Evolutionary conservation across 2,888 invertebrate genomes (phyloP).

Genomic region (Busseola fusca): DNA sequence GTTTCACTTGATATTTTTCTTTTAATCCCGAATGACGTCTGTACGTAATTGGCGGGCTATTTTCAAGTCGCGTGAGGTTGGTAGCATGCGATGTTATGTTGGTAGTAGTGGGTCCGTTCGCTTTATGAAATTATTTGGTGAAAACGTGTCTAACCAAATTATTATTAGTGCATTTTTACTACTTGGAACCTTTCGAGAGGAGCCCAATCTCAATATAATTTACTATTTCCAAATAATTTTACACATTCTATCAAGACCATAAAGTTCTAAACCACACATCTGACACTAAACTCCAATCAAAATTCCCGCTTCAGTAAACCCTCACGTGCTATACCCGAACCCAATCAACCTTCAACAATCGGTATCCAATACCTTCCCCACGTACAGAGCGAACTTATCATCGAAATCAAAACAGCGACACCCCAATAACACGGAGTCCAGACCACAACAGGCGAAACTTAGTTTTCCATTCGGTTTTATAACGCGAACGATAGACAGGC

Average conservation of each 20-base stretch:
- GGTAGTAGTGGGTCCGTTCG: slow-evolving; percentile 30
- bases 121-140: slow-evolving; percentile 16
- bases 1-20: slow-evolving; percentile 71
- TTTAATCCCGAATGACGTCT: slow-evolving; percentile 79
- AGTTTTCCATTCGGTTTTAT: slow-evolving; percentile 84
- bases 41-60: slow-evolving; percentile 66
- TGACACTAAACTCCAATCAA: slow-evolving; percentile 36
- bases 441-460: slow-evolving; percentile 78
- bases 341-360: slow-evolving; percentile 56
- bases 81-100: slow-evolving; percentile 61
- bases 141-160: neutral
- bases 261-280: slow-evolving; percentile 8
- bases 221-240: neutral
- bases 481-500: slow-evolving; percentile 85
- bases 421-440: slow-evolving; percentile 71
- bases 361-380: slow-evolving; percentile 59
- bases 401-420: slow-evolving; percentile 67
- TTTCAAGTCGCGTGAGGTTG: slow-evolving; percentile 72
- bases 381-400: slow-evolving; percentile 58
- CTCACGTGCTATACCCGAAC: slow-evolving; percentile 30
- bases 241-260: neutral
- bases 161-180: neutral
- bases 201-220: neutral
- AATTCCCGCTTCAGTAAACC: slow-evolving; percentile 28
- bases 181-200: neutral